A percentile compares a stretch with the other conserved stretches of the same genome.
phyloP scores from a whole-genome alignment of 2,113 vertebrate genomes.

The Menura novaehollandiae region DNA sequence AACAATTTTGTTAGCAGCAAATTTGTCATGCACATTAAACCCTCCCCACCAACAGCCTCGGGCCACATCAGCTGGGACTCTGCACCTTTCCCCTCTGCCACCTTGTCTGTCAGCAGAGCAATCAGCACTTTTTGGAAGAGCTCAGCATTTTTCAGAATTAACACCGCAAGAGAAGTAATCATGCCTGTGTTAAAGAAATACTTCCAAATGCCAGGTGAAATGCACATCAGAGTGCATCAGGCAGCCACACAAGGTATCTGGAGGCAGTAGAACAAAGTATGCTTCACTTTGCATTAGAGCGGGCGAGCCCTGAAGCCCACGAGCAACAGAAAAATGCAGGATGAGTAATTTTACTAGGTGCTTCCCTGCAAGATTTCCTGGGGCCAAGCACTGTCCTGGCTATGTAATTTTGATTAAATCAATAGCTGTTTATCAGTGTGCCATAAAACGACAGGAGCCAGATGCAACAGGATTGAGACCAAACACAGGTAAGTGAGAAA shows the following conservation, averaged over 20 bases:
- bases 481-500: neutral
- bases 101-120: neutral
- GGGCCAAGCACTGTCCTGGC: constrained; percentile 23
- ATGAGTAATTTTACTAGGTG: constrained; percentile 50
- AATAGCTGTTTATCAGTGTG: neutral
- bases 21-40: constrained; percentile 19
- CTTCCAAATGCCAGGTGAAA: constrained; percentile 67
- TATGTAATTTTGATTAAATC: neutral
- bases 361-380: constrained; percentile 25
- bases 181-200: constrained; percentile 28
- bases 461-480: neutral
- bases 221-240: constrained; percentile 57
- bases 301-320: constrained; percentile 1
- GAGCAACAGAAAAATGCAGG: constrained; percentile 50
- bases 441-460: constrained; percentile 14
- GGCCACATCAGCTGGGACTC: constrained; percentile 14
- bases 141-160: constrained; percentile 24
- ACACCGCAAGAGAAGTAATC: neutral
- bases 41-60: neutral
- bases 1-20: constrained; percentile 26
- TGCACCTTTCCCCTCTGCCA: neutral
- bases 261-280: constrained; percentile 62
- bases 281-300: constrained; percentile 65
- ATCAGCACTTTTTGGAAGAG: neutral
- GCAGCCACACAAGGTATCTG: constrained; percentile 51